A percentile compares a stretch with the other conserved stretches of the same genome.
Evolutionary conservation across 2,113 vertebrate species (phyloP).

Genomic region (Glaucidium brasilianum): DNA sequence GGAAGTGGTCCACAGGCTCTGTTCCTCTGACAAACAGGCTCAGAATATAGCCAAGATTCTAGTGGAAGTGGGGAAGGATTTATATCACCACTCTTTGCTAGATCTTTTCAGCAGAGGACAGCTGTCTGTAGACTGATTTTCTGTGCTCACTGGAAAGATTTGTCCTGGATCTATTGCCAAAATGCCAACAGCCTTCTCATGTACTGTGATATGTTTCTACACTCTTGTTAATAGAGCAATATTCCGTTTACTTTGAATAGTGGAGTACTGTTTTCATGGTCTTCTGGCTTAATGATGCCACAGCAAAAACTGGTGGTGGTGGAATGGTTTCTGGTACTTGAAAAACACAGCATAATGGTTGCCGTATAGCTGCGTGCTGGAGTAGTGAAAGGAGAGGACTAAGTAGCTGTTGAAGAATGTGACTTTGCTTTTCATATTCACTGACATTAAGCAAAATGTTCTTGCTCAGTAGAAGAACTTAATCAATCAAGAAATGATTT

Average conservation of each 20-base stretch:
- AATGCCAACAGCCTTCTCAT: neutral
- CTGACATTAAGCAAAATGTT: constrained; percentile 38
- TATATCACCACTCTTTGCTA: neutral
- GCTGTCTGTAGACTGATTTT: neutral
- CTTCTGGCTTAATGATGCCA: neutral
- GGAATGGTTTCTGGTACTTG: neutral
- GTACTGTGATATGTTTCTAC: neutral
- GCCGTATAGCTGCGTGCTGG: neutral
- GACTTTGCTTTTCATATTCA: constrained; percentile 16
- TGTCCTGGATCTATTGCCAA: neutral
- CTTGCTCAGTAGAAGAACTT: constrained; percentile 41
- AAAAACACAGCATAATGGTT: neutral
- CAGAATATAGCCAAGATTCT: neutral
- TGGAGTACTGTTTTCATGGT: neutral
- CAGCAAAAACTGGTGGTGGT: neutral
- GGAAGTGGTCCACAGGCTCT: neutral
- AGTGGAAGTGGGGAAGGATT: neutral
- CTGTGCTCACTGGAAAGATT: neutral
- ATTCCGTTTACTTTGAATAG: neutral
- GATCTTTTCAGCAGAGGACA: neutral
- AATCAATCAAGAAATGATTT: constrained; percentile 65
- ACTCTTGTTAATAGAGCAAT: neutral
- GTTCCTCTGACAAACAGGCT: neutral
- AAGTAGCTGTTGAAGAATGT: neutral
- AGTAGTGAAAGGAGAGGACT: neutral